Percentiles rank a stretch among this genome's conserved stretches.
Conservation (phyloP, 1,140 invertebrate genomes). For the Diorhabda sublineata region DNA sequence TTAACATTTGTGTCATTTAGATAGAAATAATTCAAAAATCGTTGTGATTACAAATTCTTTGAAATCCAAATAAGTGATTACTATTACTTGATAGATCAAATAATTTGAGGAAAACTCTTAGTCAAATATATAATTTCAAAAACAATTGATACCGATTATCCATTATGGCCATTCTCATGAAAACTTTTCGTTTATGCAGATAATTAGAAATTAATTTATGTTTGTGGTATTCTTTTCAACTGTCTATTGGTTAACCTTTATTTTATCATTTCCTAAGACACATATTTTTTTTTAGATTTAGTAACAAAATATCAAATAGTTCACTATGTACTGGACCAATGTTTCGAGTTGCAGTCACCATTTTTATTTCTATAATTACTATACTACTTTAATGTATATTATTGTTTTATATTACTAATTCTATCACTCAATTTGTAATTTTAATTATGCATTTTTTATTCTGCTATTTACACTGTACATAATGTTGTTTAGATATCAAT, state of each 20-base stretch:
- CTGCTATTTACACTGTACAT: neutral
- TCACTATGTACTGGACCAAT: constrained; percentile 1
- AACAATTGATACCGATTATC: too few species aligned
- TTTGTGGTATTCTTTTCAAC: too few species aligned
- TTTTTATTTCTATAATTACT: neutral
- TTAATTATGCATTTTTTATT: neutral
- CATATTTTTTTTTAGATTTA: neutral
- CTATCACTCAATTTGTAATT: constrained; percentile 1
- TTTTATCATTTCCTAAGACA: neutral
- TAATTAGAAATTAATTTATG: too few species aligned
- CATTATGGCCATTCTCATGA: too few species aligned
- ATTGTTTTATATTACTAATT: neutral
- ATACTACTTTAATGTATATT: neutral
- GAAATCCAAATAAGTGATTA: too few species aligned
- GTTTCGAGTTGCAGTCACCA: neutral
- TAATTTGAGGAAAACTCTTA: too few species aligned
- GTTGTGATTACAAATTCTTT: too few species aligned
- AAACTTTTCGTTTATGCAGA: too few species aligned
- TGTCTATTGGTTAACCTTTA: neutral
- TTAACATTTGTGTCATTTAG: too few species aligned
- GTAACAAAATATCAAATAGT: neutral
- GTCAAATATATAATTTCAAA: too few species aligned
- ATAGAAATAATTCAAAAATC: too few species aligned
- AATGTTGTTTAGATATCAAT: neutral
- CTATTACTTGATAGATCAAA: too few species aligned